phyloP scores from a whole-genome alignment of 2,888 invertebrate genomes.

The Lampropteryx suffumata region DNA sequence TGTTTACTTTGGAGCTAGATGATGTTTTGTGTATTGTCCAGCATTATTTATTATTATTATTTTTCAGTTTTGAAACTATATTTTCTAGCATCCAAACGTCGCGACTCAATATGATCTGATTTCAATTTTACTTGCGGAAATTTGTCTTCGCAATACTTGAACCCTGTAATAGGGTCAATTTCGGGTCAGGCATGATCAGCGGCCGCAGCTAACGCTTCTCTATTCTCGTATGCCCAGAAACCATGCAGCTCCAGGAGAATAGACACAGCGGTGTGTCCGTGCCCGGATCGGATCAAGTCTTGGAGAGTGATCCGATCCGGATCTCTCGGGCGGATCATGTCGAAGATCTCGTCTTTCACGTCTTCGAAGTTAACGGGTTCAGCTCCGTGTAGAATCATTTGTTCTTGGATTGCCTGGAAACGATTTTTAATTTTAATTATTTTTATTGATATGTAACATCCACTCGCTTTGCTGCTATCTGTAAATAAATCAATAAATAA shows the following conservation, averaged over 20 bases:
- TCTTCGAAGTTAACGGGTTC: constrained; percentile 96
- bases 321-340: constrained; percentile 96
- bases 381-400: constrained; percentile 93
- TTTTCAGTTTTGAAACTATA: too few relatives aligned
- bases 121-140: constrained; percentile 3
- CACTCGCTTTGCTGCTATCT: too few relatives aligned
- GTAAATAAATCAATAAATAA: too few relatives aligned
- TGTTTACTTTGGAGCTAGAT: too few relatives aligned
- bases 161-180: constrained; percentile 3
- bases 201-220: constrained; percentile 90
- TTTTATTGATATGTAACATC: too few relatives aligned
- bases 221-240: constrained; percentile 98
- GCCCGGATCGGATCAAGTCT: constrained; percentile 93
- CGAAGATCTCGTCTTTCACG: constrained; percentile 98
- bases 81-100: not conserved
- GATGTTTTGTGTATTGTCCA: too few relatives aligned
- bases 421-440: not conserved
- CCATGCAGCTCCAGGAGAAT: constrained; percentile 97
- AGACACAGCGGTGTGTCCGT: constrained; percentile 96
- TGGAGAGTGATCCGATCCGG: constrained; percentile 91
- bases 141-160: constrained; percentile 6
- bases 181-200: constrained; percentile 80
- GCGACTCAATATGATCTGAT: not conserved
- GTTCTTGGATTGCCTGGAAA: constrained; percentile 92
- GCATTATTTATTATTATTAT: too few relatives aligned